A percentile compares a stretch with the other conserved stretches of the same genome.
phyloP scores from a whole-genome alignment of 2,888 invertebrate genomes.

The Phyllotreta striolata region DNA sequence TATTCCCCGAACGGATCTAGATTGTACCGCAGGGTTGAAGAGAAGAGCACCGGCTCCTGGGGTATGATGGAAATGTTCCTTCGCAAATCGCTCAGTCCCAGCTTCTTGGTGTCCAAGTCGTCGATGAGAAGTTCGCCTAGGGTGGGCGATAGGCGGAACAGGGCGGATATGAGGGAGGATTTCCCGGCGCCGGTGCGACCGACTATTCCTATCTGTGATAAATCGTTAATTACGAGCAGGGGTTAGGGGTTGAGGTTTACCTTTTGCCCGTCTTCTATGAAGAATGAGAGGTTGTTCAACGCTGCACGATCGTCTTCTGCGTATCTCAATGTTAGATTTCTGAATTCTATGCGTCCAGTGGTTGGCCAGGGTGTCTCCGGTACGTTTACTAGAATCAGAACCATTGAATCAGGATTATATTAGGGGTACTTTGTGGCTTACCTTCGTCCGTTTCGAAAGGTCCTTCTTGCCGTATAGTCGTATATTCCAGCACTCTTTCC shows the following conservation, averaged over 20 bases:
- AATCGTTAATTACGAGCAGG: too few relatives aligned
- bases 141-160: constrained; percentile 82
- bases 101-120: constrained; percentile 70
- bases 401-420: too few relatives aligned
- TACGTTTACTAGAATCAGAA: constrained; percentile 18
- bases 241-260: constrained; percentile 54
- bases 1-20: constrained; percentile 83
- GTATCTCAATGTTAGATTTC: constrained; percentile 70
- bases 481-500: constrained; percentile 78
- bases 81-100: constrained; percentile 80
- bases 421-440: constrained; percentile 6
- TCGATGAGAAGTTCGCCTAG: constrained; percentile 83
- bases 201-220: constrained; percentile 77
- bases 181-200: constrained; percentile 91
- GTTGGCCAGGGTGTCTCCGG: constrained; percentile 70
- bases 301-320: constrained; percentile 69
- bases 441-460: constrained; percentile 65
- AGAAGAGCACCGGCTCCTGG: constrained; percentile 88
- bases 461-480: constrained; percentile 74
- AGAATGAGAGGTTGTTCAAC: constrained; percentile 70
- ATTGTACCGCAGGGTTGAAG: constrained; percentile 83
- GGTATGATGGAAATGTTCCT: constrained; percentile 81
- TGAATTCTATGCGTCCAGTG: constrained; percentile 67
- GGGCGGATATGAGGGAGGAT: constrained; percentile 79
- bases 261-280: constrained; percentile 71